Conservation (phyloP, 2,888 invertebrate species). For the Margaritifera margaritifera region DNA sequence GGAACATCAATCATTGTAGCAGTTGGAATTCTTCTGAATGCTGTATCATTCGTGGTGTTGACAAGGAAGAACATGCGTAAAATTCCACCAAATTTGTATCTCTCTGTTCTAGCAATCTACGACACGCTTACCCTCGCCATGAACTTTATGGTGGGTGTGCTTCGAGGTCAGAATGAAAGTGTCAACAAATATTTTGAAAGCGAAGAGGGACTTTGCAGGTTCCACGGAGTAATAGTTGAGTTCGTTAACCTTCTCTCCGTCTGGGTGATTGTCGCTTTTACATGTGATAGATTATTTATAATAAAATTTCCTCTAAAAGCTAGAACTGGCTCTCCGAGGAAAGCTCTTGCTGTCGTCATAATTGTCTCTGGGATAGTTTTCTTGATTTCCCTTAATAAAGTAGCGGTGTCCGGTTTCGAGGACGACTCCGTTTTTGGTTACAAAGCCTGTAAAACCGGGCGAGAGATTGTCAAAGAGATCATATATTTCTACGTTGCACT, state of each 20-base stretch:
- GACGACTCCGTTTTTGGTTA: constrained; percentile 59
- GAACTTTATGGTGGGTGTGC: constrained; percentile 58
- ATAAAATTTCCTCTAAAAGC: constrained; percentile 53
- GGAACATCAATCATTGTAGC: constrained; percentile 49
- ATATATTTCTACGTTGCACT: constrained; percentile 57
- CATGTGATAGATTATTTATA: constrained; percentile 51
- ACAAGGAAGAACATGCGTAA: constrained; percentile 47
- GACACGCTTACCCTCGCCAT: constrained; percentile 45
- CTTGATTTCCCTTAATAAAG: constrained; percentile 49
- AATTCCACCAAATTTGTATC: constrained; percentile 45
- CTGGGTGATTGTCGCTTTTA: constrained; percentile 53
- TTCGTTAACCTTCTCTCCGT: constrained; percentile 56
- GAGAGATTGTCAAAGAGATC: constrained; percentile 47
- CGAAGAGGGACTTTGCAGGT: constrained; percentile 46
- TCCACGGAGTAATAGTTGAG: constrained; percentile 57
- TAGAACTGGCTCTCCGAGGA: constrained; percentile 36
- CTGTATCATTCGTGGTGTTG: constrained; percentile 40
- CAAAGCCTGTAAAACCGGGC: constrained; percentile 52
- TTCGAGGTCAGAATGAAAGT: constrained; percentile 43
- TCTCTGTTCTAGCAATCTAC: constrained; percentile 49
- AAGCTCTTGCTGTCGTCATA: constrained; percentile 32
- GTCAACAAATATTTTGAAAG: constrained; percentile 47
- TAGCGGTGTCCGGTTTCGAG: constrained; percentile 58
- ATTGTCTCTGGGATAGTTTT: constrained; percentile 38
- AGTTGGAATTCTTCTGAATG: constrained; percentile 45